phyloP scores from a whole-genome alignment of 2,113 vertebrate species.

The Corythoichthys haematopterus region DNA sequence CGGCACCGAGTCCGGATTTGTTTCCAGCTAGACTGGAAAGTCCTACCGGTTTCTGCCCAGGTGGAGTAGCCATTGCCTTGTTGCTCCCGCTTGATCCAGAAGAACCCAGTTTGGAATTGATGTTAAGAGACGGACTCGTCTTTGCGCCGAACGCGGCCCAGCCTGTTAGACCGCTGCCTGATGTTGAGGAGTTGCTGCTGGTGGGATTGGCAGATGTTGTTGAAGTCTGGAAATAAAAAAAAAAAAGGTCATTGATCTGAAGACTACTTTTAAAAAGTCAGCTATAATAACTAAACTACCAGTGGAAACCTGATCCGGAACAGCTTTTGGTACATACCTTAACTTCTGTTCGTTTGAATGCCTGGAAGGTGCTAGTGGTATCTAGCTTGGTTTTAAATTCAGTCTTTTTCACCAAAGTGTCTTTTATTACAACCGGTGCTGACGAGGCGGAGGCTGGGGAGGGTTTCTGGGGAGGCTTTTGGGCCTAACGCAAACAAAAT shows the following conservation, averaged over 20 bases:
- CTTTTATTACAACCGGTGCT: conserved; percentile 82
- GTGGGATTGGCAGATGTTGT: conserved; percentile 79
- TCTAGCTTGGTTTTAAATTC: conserved; percentile 89
- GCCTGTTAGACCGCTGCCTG: conserved; percentile 86
- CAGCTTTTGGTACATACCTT: conserved; percentile 75
- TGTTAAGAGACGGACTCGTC: conserved; percentile 78
- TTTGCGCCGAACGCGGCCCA: conserved; percentile 98
- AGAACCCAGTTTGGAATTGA: conserved; percentile 80
- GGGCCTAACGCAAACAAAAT: conserved; percentile 73
- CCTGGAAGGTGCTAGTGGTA: conserved; percentile 83
- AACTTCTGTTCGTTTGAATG: conserved; percentile 95
- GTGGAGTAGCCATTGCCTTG: conserved; percentile 75
- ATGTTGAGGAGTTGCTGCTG: conserved; percentile 75
- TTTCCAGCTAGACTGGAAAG: conserved; percentile 80
- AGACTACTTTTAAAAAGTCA: background rate
- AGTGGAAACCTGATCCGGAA: background rate
- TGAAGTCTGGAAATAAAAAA: conserved; percentile 70
- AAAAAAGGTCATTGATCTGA: background rate
- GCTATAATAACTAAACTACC: background rate
- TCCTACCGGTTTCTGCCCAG: conserved; percentile 83
- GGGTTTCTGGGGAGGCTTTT: conserved; percentile 92
- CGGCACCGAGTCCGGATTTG: conserved; percentile 76
- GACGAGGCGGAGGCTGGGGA: conserved; percentile 81
- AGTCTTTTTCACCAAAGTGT: conserved; percentile 88
- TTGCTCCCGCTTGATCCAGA: conserved; percentile 69